A percentile compares a stretch with the other conserved stretches of the same genome.
These are phyloP conservation scores for Helicoverpa armigera DNA, from an alignment of 1,140 invertebrate species.

Conservation along the genomic window DNA sequence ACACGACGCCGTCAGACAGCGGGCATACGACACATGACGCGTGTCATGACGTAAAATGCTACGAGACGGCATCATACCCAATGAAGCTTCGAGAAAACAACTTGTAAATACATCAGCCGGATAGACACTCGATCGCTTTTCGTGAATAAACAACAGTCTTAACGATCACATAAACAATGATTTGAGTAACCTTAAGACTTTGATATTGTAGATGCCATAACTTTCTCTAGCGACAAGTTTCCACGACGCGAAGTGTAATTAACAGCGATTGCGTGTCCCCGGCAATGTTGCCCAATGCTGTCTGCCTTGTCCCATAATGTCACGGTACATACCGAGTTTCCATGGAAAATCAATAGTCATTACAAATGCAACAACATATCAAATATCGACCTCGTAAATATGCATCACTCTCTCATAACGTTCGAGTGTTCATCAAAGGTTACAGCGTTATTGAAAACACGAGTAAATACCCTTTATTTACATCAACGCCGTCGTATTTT, in stretches of 20 bases:
- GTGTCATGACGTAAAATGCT: background rate
- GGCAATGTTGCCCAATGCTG: background rate
- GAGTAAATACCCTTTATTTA: slow-evolving; percentile 17
- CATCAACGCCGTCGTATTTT: background rate
- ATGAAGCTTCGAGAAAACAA: background rate
- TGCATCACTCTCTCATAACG: slow-evolving; percentile 16
- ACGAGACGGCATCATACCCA: background rate
- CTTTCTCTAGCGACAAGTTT: slow-evolving; percentile 33
- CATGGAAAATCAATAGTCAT: slow-evolving; percentile 12
- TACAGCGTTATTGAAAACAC: slow-evolving; percentile 7
- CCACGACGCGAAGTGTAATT: slow-evolving; percentile 28
- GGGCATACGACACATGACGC: background rate
- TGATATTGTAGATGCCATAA: slow-evolving; percentile 7
- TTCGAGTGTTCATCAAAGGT: slow-evolving; percentile 8
- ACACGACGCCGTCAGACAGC: slow-evolving; percentile 1
- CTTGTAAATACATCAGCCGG: background rate
- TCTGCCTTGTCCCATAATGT: slow-evolving; percentile 40
- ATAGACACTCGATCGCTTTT: slow-evolving; percentile 2
- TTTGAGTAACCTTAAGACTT: slow-evolving; percentile 16
- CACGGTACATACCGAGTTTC: slow-evolving; percentile 1
- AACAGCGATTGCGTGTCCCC: slow-evolving; percentile 23
- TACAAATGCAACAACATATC: slow-evolving; percentile 18
- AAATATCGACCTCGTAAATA: slow-evolving; percentile 7
- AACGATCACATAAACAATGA: slow-evolving; percentile 17
- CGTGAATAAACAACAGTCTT: slow-evolving; percentile 29